A percentile compares a stretch with the other conserved stretches of the same genome.
These are phyloP conservation scores for Cerceris rybyensis DNA, from an alignment of 2,888 invertebrate species.

Conservation along the genomic window DNA sequence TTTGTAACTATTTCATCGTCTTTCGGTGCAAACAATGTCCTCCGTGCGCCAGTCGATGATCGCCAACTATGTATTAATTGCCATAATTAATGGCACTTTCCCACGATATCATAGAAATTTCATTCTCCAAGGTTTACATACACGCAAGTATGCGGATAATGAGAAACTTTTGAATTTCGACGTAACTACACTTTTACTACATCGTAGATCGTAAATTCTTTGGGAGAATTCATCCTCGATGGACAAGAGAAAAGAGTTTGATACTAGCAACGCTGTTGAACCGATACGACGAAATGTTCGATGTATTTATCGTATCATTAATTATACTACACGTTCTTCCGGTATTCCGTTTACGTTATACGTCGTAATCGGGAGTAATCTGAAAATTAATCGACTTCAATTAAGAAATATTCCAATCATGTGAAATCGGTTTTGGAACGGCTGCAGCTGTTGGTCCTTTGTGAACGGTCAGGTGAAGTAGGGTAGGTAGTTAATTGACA, in stretches of 20 bases:
- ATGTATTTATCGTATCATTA: too few species aligned
- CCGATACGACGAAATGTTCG: too few species aligned
- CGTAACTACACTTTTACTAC: too few species aligned
- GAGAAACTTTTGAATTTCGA: too few species aligned
- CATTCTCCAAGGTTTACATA: too few species aligned
- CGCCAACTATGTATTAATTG: constrained; percentile 31
- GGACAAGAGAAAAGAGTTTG: too few species aligned
- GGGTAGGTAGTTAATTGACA: constrained; percentile 11
- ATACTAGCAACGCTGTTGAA: too few species aligned
- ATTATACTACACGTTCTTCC: too few species aligned
- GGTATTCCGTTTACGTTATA: neutral
- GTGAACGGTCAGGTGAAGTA: constrained; percentile 9
- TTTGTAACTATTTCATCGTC: constrained; percentile 61
- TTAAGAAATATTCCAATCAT: constrained; percentile 6
- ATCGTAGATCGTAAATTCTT: too few species aligned
- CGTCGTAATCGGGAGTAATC: neutral
- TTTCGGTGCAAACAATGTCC: constrained; percentile 45
- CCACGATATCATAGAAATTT: neutral
- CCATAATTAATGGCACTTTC: constrained; percentile 33
- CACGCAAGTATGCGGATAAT: too few species aligned
- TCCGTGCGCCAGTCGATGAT: constrained; percentile 21
- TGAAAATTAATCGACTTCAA: constrained; percentile 7
- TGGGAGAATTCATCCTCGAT: too few species aligned
- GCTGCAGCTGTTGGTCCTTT: constrained; percentile 13
- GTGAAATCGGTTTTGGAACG: constrained; percentile 7